Evolutionary conservation across 2,888 invertebrate species (phyloP), one percentile per base, ranked within the genome.

Genomic region (Amaurobius ferox): DNA sequence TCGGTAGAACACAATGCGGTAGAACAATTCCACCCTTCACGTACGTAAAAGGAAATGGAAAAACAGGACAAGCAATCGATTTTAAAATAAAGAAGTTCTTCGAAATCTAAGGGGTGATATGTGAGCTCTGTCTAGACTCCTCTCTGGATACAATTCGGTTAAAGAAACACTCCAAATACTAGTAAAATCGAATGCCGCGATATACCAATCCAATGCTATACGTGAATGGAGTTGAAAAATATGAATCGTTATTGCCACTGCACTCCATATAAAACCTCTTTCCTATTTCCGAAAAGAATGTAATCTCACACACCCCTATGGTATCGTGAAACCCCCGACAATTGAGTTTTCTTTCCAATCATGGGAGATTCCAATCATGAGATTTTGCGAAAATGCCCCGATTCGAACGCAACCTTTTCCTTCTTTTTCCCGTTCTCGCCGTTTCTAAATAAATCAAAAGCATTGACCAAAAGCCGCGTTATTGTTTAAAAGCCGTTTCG

Each of bases 301-400:
- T 44, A 44, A 44, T 44, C 44, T 44, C 55, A 23, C 19, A 23
- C 55, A 55, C 55, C 55, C 55, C 55, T 2, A 23, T 5, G 16
- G 16, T 55, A 55, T 55, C 55, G 16, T 23, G 55, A 55, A 55
- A 55, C 55, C 55, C 55, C 23, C 23, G 19, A 16, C 44, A 55
- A 55, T 55, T 55, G 55, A 55, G 55, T 55, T 55, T 55, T 55
- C 55, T 55, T 23, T 55, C 55, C 55, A 55, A 55, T 55, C 55
- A 55, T 55, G 55, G 55, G 55, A 55, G 55, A 55, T 55, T 16
- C 55, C 55, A 55, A 55, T 55, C 55, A 55, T 55, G 55, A 23
- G 55, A 1, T 55, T 55, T 55, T 23, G 55, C 13, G 23, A 23
- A 44, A 35, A 35, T 7, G 35, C 6, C 9, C 9, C 9, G 5